phyloP scores from a whole-genome alignment of 2,888 invertebrate genomes.

The Oligia latruncula region DNA sequence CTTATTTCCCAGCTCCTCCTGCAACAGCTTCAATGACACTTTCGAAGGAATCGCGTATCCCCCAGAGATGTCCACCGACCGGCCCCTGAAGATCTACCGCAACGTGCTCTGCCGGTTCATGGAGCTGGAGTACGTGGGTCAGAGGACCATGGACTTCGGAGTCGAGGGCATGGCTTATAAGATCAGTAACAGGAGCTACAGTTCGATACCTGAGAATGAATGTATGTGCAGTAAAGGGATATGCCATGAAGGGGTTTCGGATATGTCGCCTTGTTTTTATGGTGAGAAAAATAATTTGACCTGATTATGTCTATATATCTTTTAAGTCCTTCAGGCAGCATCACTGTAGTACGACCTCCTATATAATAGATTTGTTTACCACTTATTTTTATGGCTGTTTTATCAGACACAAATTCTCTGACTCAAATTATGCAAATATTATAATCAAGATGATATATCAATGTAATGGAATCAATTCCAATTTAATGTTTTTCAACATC shows the following conservation, averaged over 20 bases:
- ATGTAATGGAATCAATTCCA: background rate
- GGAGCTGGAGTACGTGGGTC: conserved; percentile 78
- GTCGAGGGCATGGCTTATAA: conserved; percentile 91
- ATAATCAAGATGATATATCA: background rate
- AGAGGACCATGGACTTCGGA: conserved; percentile 79
- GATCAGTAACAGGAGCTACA: conserved; percentile 91
- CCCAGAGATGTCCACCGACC: conserved; percentile 87
- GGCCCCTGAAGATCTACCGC: conserved; percentile 91
- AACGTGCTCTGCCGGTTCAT: conserved; percentile 94
- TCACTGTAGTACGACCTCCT: background rate
- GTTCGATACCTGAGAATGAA: conserved; percentile 90
- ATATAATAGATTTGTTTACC: background rate
- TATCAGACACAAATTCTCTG: background rate
- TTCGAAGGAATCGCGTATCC: conserved; percentile 94
- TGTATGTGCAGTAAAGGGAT: conserved; percentile 91
- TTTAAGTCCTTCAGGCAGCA: background rate
- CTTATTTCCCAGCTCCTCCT: conserved; percentile 85
- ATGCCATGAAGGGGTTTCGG: conserved; percentile 91
- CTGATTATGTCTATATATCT: background rate
- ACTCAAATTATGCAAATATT: background rate
- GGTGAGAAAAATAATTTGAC: conserved; percentile 85
- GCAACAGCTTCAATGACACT: conserved; percentile 92
- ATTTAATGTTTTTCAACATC: background rate
- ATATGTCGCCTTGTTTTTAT: conserved; percentile 93
- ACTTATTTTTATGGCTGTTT: background rate